Evolutionary conservation across 2,888 invertebrate genomes (phyloP), one percentile per base, ranked within the genome.

Genomic region (Tetheella fluctuosa): DNA sequence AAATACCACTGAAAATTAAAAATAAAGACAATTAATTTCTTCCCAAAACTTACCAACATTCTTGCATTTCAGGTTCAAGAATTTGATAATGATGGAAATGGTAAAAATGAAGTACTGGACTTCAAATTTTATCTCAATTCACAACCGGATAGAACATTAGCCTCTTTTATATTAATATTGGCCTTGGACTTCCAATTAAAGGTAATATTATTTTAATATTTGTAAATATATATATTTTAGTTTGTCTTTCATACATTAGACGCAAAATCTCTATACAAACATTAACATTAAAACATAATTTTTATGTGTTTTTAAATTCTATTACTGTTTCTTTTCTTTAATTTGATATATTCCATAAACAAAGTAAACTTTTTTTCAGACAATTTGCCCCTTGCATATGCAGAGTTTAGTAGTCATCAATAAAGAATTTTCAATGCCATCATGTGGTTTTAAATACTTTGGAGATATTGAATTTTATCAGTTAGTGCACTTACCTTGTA

Each of bases 21-120:
- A 54, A 60, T 17, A 15, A 30, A 17, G 34, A n/a, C n/a, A n/a
- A n/a, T n/a, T n/a, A n/a, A n/a, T n/a, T n/a, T n/a, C n/a, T n/a
- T n/a, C n/a, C n/a, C n/a, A n/a, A n/a, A 52, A 23, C 52, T 37
- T 17, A 25, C 1, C n/a, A 13, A 10, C 25, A n/a, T 17, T 17
- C 39, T 52, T 62, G 52, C 54, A 59, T 86, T 86, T 57, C 80
- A 96, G 96, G 94, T 95, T 17, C 82, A 94, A 75, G 96, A 97
- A 90, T 89, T 94, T 67, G 96, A 96, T 80, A 76, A 83, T 37
- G 95, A 96, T 84, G 85, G 86, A 60, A 96, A 96, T 90, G 94
- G 94, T 0, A 94, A 93, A 76, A 91, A 93, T 70, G 96, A 97
- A 83, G 84, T 91, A 59, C 79, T 97, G 52, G 81, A 94, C 61